Base-by-base conservation (phyloP, 1,140 invertebrate species). In the Colletes latitarsis region DNA sequence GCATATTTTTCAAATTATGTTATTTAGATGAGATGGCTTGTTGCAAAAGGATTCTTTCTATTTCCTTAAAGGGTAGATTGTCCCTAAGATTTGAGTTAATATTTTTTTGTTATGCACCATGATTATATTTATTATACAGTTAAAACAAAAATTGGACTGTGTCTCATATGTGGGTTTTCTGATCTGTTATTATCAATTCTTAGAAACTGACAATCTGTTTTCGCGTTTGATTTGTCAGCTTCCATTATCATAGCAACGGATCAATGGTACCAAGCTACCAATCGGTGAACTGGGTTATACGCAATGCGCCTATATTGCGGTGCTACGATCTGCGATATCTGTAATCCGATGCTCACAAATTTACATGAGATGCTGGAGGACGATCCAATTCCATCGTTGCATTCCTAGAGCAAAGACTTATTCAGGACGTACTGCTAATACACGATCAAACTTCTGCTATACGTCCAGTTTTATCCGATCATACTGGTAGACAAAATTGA, bases 271-370 rank as follows among this genome's bases (percentile, higher is more conserved):
- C 21, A 19, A 75, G 21, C 78, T 75, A 75, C 78, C 72, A 75
- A 80, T 80, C 63, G 43, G 71, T 60, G 72, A 70, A 74, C 74
- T 64, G 64, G 71, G 74, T 72, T 78, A 53, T 82, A 78, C 80
- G 80, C 75, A 82, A 8, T 78, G 80, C 80, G 75, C 41, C 64
- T 69, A 30, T 76, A 55, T 76, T 53, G 60, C 67, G 60, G 43
- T 17, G 30, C 52, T 4, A 14, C 75, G 75, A 78, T 77, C 52
- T 4, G n/a, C 75, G 75, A 78, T 77, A 62, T 77, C 66, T 77
- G 68, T 78, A 82, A 82, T 82, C 21, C 62, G n/a, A 6, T 52
- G 52, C 46, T 53, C 62, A 60, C 74, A n/a, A 57, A 64, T 71
- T 70, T 77, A 67, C 62, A 77, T 57, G 62, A 17, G 71, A 53